Base-by-base conservation (phyloP, 2,888 invertebrate species). In the Eledone cirrhosa region DNA sequence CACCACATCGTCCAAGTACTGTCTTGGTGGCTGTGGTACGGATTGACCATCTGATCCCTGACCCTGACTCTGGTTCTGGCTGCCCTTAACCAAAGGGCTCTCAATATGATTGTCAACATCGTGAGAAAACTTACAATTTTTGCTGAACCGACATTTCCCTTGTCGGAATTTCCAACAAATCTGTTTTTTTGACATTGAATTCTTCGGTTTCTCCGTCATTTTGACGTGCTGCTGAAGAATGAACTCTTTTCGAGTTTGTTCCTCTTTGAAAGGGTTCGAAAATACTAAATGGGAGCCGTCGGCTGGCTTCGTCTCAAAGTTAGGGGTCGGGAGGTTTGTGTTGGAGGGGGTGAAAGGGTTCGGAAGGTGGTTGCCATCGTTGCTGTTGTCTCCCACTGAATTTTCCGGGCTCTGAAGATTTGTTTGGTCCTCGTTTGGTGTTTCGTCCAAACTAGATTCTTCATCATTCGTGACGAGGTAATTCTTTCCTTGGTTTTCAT, bases 111-210 rank as follows among this genome's bases (percentile, higher is more conserved):
- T 92, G 89, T 97, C 96, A 0, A 95, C 95, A 87, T 96, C 96
- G 90, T 97, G 97, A 0, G 96, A 96, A 91, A 94, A 97, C 85
- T 95, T 95, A 90, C 97, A 97, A 87, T 95, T 96, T 88, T 96
- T 95, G 0, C 97, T 97, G 91, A 96, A 97, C 77, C 96, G 93
- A 90, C 97, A 97, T 48, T 94, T 93, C 1, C 97, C 97, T 89
- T 96, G 96, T 59, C 96, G 93, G 89, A 96, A 96, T 91, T 96
- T 97, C 95, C 96, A 97, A 91, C 97, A 97, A 81, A 97, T 95
- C 77, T 87, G 87, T 89, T 95, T 95, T 87, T 94, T 95, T 0
- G 96, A 94, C 86, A 94, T 93, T n/a, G 94, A 93, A 1, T 81
- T 79, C 14, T 82, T 80, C 47, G 85, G 82, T 19, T 80, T 84